These are phyloP conservation scores for Drosophila sordidula DNA, from an alignment of 2,888 invertebrate species.

Conservation along the genomic window DNA sequence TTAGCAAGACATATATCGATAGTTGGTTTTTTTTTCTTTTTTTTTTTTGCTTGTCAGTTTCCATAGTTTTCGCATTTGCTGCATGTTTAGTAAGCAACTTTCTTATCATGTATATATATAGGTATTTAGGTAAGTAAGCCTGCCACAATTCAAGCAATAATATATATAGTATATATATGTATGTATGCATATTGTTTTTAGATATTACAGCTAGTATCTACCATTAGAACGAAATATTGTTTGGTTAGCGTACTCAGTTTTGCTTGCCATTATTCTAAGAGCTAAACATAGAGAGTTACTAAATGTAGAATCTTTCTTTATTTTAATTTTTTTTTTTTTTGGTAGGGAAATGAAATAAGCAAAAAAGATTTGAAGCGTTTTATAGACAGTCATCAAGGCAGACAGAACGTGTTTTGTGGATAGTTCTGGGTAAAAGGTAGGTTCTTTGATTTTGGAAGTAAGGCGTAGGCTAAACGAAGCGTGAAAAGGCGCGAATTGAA, in stretches of 20 bases:
- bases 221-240: constrained; percentile 52
- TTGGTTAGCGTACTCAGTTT: constrained; percentile 65
- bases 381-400: constrained; percentile 40
- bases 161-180: constrained; percentile 27
- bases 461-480: constrained; percentile 39
- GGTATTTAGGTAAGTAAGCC: constrained; percentile 43
- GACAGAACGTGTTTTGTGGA: constrained; percentile 19
- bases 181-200: constrained; percentile 36
- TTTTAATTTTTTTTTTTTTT: constrained; percentile 7
- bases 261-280: constrained; percentile 62
- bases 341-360: constrained; percentile 45
- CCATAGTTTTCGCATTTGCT: constrained; percentile 41
- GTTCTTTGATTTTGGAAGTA: constrained; percentile 9
- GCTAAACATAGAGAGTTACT: constrained; percentile 58
- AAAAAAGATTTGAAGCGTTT: constrained; percentile 37
- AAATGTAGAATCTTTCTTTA: constrained; percentile 14
- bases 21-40: constrained; percentile 30
- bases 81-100: constrained; percentile 63
- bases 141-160: constrained; percentile 63
- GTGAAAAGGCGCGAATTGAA: constrained; percentile 16
- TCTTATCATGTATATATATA: constrained; percentile 46
- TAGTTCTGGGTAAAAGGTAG: constrained; percentile 6
- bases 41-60: constrained; percentile 27
- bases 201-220: constrained; percentile 69
- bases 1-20: constrained; percentile 68